These are phyloP conservation scores for Bettongia penicillata DNA, from an alignment of 2,113 vertebrate species.

Conservation along the genomic window DNA sequence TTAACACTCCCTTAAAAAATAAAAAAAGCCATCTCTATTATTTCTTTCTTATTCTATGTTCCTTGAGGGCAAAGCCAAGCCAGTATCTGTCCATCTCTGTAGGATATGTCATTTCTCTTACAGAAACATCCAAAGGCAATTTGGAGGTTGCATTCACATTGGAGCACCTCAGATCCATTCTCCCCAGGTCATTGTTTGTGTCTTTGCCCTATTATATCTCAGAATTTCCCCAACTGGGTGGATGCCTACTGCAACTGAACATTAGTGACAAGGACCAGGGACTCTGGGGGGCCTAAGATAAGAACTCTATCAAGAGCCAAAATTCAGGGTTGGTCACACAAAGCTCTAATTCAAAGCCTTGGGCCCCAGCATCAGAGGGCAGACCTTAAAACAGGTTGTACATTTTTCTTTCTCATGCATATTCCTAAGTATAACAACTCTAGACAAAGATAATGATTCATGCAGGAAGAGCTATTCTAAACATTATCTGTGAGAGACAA, in stretches of 20 bases:
- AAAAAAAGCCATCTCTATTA: neutral
- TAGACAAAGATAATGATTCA: slow-evolving; percentile 67
- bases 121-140: slow-evolving; percentile 60
- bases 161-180: slow-evolving; percentile 71
- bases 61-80: slow-evolving; percentile 58
- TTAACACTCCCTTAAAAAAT: neutral
- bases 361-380: slow-evolving; percentile 39
- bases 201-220: neutral
- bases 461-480: slow-evolving; percentile 51
- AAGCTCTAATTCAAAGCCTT: neutral
- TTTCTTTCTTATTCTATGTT: slow-evolving; percentile 3
- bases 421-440: slow-evolving; percentile 59
- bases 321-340: neutral
- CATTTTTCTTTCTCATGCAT: slow-evolving; percentile 50
- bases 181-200: slow-evolving; percentile 40
- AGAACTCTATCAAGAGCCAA: neutral
- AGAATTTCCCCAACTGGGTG: neutral
- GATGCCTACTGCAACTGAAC: neutral
- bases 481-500: slow-evolving; percentile 74
- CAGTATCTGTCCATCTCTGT: neutral
- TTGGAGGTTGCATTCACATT: slow-evolving; percentile 60
- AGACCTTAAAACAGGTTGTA: slow-evolving; percentile 57
- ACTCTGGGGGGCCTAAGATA: neutral
- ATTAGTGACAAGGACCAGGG: neutral
- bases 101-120: slow-evolving; percentile 54